These are phyloP conservation scores for Habrosyne pyritoides DNA, from an alignment of 2,888 invertebrate genomes.

Conservation along the genomic window DNA sequence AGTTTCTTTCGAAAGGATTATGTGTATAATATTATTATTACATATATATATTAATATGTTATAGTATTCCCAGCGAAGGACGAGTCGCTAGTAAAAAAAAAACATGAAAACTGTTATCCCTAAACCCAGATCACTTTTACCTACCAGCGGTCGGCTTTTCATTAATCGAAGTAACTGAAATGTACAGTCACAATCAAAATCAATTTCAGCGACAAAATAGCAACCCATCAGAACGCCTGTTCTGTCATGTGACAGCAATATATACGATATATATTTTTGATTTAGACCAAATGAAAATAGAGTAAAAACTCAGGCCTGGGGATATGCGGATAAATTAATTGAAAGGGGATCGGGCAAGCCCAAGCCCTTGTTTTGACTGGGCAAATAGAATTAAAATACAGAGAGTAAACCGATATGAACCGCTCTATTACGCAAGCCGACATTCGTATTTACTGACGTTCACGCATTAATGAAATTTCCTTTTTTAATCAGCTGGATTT, in stretches of 20 bases:
- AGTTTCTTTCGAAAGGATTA: no score
- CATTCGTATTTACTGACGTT: conserved; percentile 34
- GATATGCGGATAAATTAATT: conserved; percentile 63
- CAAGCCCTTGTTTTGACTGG: conserved; percentile 71
- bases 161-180: not conserved
- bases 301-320: conserved; percentile 54
- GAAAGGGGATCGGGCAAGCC: conserved; percentile 65
- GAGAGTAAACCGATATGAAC: conserved; percentile 59
- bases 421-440: conserved; percentile 66
- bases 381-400: conserved; percentile 76
- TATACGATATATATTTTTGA: conserved; percentile 40
- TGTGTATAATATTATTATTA: no score
- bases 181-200: not conserved
- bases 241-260: conserved; percentile 28
- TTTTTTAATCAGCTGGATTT: not conserved
- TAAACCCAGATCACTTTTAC: not conserved
- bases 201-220: conserved; percentile 7
- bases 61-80: no score
- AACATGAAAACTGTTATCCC: no score
- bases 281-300: conserved; percentile 52
- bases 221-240: conserved; percentile 19
- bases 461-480: not conserved
- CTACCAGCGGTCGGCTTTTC: not conserved
- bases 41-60: no score
- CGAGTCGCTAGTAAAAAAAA: no score